A percentile compares a stretch with the other conserved stretches of the same genome.
Conservation (phyloP, 92 coral and sea anemone genomes). For the Actinostola sp. region DNA sequence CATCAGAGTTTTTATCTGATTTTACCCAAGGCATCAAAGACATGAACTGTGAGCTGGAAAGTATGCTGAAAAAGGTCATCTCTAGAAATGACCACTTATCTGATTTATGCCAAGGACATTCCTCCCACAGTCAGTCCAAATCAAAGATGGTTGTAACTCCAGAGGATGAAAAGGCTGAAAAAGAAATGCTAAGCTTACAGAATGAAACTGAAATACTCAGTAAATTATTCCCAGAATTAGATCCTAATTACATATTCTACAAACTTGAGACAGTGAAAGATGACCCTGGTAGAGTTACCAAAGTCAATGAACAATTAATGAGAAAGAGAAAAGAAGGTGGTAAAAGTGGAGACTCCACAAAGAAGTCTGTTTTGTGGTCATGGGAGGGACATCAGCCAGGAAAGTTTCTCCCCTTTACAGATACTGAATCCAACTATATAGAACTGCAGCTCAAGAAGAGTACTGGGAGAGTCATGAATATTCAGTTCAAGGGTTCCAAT, state of each 20-base stretch:
- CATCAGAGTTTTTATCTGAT: background rate
- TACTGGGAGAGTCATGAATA: background rate
- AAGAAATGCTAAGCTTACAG: conserved; percentile 26
- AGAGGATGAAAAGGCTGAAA: conserved; percentile 4
- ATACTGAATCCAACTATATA: conserved; percentile 44
- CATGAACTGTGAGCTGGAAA: conserved; percentile 1
- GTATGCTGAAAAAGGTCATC: background rate
- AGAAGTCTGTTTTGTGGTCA: conserved; percentile 33
- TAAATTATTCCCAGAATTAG: conserved; percentile 61
- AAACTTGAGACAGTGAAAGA: conserved; percentile 39
- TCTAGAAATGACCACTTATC: background rate
- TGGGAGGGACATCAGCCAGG: conserved; percentile 46
- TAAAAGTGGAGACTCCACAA: background rate
- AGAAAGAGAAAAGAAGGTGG: conserved; percentile 1
- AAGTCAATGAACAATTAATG: conserved; percentile 47
- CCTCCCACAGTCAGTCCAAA: background rate
- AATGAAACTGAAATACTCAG: conserved; percentile 50
- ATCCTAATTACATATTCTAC: conserved; percentile 33
- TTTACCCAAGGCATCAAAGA: background rate
- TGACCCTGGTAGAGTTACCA: conserved; percentile 47
- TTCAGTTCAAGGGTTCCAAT: conserved; percentile 38
- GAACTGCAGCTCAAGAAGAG: conserved; percentile 32
- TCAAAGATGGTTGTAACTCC: no score
- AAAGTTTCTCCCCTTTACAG: conserved; percentile 41
- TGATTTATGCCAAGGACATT: background rate